phyloP scores from a whole-genome alignment of 2,113 vertebrate species.

The Terrapene triunguis region DNA sequence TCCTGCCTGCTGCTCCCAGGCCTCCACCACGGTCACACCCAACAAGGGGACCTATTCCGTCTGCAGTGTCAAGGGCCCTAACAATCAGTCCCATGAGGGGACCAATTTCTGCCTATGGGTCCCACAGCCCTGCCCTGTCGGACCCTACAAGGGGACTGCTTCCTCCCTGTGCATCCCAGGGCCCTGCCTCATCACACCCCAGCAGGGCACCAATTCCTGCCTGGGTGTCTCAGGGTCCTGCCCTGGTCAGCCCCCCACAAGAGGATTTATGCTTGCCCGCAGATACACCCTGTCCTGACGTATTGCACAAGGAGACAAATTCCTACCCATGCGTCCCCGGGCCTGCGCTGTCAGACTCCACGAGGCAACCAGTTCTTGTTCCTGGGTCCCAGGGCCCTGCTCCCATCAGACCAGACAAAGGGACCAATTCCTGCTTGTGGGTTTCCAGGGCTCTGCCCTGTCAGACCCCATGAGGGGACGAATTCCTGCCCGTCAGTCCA shows the following conservation, averaged over 20 bases:
- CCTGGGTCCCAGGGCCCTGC: not conserved
- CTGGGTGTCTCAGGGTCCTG: too few species aligned
- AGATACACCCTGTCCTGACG: too few species aligned
- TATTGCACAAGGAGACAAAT: not conserved
- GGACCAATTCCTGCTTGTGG: not conserved
- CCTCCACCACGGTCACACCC: not conserved
- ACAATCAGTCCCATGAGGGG: not conserved
- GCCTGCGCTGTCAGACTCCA: too few species aligned
- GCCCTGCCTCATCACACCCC: too few species aligned
- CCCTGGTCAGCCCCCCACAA: not conserved
- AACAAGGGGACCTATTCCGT: rapidly evolving
- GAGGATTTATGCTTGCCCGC: too few species aligned
- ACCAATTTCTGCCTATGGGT: not conserved
- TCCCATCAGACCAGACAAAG: not conserved
- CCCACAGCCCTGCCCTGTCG: not conserved
- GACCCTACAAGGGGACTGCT: not conserved
- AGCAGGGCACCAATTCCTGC: not conserved
- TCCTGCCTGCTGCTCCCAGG: too few species aligned
- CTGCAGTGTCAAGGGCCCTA: rapidly evolving
- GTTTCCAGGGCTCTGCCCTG: not conserved
- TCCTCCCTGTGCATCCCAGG: too few species aligned
- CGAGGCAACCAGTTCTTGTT: not conserved
- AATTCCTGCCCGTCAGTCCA: not conserved
- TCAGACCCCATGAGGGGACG: not conserved
- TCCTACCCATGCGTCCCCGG: too few species aligned